Conservation (phyloP, 2,113 vertebrate genomes). For the Lucifuga dentata region DNA sequence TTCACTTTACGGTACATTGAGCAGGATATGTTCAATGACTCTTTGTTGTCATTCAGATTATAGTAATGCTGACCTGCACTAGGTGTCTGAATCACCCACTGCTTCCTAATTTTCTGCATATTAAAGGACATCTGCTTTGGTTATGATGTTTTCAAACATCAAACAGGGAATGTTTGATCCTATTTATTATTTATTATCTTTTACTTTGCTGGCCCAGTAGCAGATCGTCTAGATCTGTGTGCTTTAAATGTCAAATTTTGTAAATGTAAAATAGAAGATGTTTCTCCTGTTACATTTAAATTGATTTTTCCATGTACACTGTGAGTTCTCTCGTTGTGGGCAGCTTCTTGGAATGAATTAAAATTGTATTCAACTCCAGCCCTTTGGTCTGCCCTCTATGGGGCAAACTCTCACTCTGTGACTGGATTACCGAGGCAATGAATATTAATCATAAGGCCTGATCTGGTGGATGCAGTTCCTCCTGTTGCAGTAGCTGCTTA, state of each 20-base stretch:
- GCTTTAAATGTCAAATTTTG: slow-evolving; percentile 14
- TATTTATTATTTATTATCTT: too few species aligned
- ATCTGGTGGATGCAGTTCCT: slow-evolving; percentile 46
- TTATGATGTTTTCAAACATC: too few species aligned
- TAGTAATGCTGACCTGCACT: neutral
- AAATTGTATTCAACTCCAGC: slow-evolving; percentile 44
- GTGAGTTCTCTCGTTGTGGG: slow-evolving; percentile 35
- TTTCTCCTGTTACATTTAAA: slow-evolving; percentile 37
- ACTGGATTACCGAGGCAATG: slow-evolving; percentile 53
- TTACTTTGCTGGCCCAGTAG: too few species aligned
- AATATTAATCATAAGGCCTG: slow-evolving; percentile 62
- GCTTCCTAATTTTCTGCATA: too few species aligned
- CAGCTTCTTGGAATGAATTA: slow-evolving; percentile 48
- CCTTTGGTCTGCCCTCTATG: slow-evolving; percentile 55
- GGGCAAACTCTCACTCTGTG: slow-evolving; percentile 23
- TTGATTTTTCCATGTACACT: slow-evolving; percentile 11
- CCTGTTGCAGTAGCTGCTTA: slow-evolving; percentile 35
- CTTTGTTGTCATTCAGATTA: slow-evolving; percentile 20
- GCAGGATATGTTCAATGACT: slow-evolving; percentile 21
- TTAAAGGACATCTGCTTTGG: too few species aligned
- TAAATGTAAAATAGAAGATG: neutral
- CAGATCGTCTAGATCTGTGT: neutral
- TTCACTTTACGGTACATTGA: slow-evolving; percentile 94
- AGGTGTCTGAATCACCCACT: neutral
- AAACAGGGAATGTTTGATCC: too few species aligned